Conservation (phyloP, 2,888 invertebrate species). For the Timandra comae region DNA sequence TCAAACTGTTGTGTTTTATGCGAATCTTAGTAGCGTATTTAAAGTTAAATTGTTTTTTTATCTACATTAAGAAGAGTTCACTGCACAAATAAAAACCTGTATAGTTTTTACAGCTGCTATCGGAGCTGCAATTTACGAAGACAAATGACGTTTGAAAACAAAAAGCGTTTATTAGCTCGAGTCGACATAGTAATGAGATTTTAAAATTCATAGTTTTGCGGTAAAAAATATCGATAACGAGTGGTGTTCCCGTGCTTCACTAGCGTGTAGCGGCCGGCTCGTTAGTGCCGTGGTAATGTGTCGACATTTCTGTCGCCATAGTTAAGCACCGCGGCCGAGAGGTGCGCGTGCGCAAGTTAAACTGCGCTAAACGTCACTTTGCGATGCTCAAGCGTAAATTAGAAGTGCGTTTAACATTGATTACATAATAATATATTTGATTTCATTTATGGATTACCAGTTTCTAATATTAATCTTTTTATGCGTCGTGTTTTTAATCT, state of each 20-base stretch:
- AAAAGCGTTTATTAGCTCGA: slow-evolving; percentile 1
- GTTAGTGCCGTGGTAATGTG: slow-evolving; percentile 47
- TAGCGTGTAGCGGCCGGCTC: slow-evolving; percentile 38
- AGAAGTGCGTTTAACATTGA: slow-evolving; percentile 8
- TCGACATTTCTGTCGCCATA: slow-evolving; percentile 46
- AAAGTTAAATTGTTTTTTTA: too few species aligned
- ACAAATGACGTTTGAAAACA: background rate
- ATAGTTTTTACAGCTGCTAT: too few species aligned
- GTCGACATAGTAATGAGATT: slow-evolving; percentile 26
- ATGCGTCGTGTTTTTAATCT: too few species aligned
- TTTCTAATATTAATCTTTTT: slow-evolving; percentile 38
- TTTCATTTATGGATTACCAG: slow-evolving; percentile 2
- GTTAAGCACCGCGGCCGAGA: slow-evolving; percentile 20
- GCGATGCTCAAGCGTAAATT: slow-evolving; percentile 36
- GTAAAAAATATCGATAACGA: slow-evolving; percentile 20
- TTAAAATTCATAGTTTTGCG: slow-evolving; percentile 28
- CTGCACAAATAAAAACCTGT: too few species aligned
- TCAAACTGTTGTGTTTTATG: too few species aligned
- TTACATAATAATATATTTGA: background rate
- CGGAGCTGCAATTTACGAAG: background rate
- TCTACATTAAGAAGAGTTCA: too few species aligned
- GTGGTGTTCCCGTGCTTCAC: slow-evolving; percentile 25
- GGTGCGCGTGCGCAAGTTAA: slow-evolving; percentile 21
- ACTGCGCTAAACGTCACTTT: slow-evolving; percentile 27
- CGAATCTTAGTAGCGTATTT: too few species aligned